These are phyloP conservation scores for Thunnus thynnus DNA, from an alignment of 2,113 vertebrate species.

Conservation along the genomic window DNA sequence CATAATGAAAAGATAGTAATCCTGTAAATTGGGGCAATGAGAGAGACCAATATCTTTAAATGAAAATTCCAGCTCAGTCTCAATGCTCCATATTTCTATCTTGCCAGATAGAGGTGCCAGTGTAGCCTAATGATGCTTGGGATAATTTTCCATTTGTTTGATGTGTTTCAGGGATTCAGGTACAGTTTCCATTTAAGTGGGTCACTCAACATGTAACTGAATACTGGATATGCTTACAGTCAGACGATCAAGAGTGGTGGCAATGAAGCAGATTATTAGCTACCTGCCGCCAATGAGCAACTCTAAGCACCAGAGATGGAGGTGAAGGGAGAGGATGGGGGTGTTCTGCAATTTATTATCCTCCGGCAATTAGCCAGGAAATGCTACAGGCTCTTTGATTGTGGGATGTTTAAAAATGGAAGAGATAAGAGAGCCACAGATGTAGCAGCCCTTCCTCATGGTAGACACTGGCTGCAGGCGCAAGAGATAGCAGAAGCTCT, in stretches of 20 bases:
- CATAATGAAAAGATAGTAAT: constrained; percentile 76
- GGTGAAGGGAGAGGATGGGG: constrained; percentile 51
- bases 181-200: constrained; percentile 71
- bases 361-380: constrained; percentile 84
- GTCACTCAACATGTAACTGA: constrained; percentile 65
- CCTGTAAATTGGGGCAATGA: constrained; percentile 80
- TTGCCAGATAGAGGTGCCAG: constrained; percentile 38
- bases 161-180: constrained; percentile 65
- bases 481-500: constrained; percentile 80
- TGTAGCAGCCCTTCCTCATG: constrained; percentile 71
- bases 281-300: constrained; percentile 63
- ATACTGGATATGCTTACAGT: constrained; percentile 60
- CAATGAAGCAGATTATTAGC: constrained; percentile 70
- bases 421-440: constrained; percentile 80
- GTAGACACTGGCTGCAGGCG: constrained; percentile 79
- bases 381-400: constrained; percentile 80
- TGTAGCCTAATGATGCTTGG: constrained; percentile 54
- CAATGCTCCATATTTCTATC: constrained; percentile 46
- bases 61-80: constrained; percentile 55
- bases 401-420: constrained; percentile 81
- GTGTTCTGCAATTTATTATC: constrained; percentile 77
- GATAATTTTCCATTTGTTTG: constrained; percentile 67
- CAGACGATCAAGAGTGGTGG: constrained; percentile 41
- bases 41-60: constrained; percentile 70
- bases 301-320: constrained; percentile 45